Base-by-base conservation (phyloP, 2,113 vertebrate species). In the Cyprinus carpio region DNA sequence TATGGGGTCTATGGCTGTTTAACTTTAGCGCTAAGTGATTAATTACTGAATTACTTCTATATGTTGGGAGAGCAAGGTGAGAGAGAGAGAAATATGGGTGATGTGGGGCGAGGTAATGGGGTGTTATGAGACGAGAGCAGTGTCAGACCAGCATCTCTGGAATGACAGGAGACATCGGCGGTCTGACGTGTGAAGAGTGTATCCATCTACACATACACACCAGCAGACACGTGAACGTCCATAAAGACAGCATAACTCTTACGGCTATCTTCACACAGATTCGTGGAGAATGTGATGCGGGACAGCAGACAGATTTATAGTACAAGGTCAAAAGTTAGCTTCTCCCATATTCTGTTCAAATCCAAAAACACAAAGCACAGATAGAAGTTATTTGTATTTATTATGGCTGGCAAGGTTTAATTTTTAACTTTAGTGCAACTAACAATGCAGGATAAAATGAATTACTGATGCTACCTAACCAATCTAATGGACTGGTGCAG, bases 261-360 rank as follows among this genome's bases (percentile, higher is more conserved):
- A 74, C 1, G 3, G 3, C 31, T 40, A 74, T 84, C n/a, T 31
- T 62, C 65, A 40, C 40, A 56, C 16, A 12, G 43, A 37, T 74
- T 69, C 40, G n/a, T 43, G 67, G 72, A 40, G 77, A 46, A 65
- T 76, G 31, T 58, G 23, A 84, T 81, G 82, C 64, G 86, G 86
- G 67, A 74, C 9, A 25, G 37, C 62, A 56, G 84, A 83, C 34
- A 37, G 72, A 90, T 82, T 79, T 84, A 88, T 69, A 51, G 62
- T 64, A 40, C 29, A 74, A 29, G 54, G 84, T 85, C 51, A 69
- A 87, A 56, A 58, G 77, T 83, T 58, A 86, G 2, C 8, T 15
- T 81, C 76, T 88, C 60, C 71, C 81, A 58, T 51, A 23, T 54
- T 81, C 74, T 64, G 87, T 85, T 82, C 78, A 31, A 56, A 76